phyloP scores from a whole-genome alignment of 2,113 vertebrate species.

The Aspidoscelis tigris region DNA sequence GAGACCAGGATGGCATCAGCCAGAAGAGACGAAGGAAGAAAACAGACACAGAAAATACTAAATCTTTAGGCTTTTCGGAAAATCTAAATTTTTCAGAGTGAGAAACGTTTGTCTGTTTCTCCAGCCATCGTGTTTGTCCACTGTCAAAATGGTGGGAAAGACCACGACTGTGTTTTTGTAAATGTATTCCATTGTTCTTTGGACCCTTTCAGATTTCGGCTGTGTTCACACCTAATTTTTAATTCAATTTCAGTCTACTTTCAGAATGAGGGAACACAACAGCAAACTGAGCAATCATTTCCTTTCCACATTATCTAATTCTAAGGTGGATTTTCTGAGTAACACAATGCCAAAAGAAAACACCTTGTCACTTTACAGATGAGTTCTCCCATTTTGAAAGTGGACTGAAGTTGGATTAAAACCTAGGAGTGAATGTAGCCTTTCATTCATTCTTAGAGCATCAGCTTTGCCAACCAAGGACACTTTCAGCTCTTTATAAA shows the following conservation, averaged over 20 bases:
- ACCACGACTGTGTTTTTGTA: neutral
- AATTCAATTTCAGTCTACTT: too few relatives aligned
- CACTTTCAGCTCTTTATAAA: neutral
- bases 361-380: too few relatives aligned
- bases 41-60: neutral
- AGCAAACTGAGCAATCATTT: too few relatives aligned
- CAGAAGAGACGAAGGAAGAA: neutral
- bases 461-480: neutral
- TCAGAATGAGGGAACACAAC: too few relatives aligned
- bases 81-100: neutral
- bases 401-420: too few relatives aligned
- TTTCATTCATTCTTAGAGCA: neutral
- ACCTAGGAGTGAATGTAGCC: too few relatives aligned
- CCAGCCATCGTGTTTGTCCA: neutral
- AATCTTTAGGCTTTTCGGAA: neutral
- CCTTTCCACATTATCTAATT: too few relatives aligned
- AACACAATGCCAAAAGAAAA: too few relatives aligned
- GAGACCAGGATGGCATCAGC: neutral
- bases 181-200: neutral
- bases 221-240: too few relatives aligned
- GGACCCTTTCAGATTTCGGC: neutral
- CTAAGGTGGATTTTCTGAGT: too few relatives aligned
- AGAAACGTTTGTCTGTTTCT: neutral
- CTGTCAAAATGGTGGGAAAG: neutral
- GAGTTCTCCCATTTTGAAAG: too few relatives aligned